Percentiles rank a stretch among this genome's conserved stretches.
phyloP scores from a whole-genome alignment of 2,797 vertebrate genomes.

The Lutjanus campechanus region DNA sequence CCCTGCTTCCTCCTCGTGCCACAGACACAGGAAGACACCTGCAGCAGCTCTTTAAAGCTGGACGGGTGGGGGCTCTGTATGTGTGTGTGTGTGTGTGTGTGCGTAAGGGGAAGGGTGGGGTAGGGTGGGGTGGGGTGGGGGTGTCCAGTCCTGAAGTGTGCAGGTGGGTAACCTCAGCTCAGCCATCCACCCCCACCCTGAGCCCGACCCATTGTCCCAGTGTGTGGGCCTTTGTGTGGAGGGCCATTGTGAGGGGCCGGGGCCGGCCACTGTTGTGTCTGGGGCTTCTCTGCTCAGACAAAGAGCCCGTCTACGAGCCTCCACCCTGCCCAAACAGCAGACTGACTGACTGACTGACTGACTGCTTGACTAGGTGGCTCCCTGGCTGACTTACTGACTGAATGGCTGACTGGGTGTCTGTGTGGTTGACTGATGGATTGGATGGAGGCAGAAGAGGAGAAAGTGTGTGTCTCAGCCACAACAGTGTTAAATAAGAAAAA shows the following conservation, averaged over 20 bases:
- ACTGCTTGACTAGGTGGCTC: constrained; percentile 57
- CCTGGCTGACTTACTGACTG: constrained; percentile 52
- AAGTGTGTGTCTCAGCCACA: constrained; percentile 25
- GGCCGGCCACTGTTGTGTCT: constrained; percentile 86
- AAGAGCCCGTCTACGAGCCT: constrained; percentile 78
- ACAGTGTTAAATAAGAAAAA: background rate
- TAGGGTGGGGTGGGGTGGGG: background rate
- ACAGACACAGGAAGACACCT: constrained; percentile 82
- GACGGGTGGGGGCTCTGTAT: constrained; percentile 16
- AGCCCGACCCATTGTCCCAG: constrained; percentile 80
- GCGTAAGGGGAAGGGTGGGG: background rate
- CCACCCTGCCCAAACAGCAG: constrained; percentile 71
- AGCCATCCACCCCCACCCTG: constrained; percentile 73
- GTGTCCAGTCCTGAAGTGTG: constrained; percentile 78
- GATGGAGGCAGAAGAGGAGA: constrained; percentile 10
- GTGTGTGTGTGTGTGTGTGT: constrained; percentile 21
- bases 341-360: constrained; percentile 63
- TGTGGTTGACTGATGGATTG: constrained; percentile 34
- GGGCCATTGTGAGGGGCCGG: constrained; percentile 79
- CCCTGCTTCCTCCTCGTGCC: constrained; percentile 50
- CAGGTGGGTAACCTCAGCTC: constrained; percentile 83
- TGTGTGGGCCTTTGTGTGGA: constrained; percentile 82
- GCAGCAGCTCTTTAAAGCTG: constrained; percentile 63
- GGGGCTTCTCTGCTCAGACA: constrained; percentile 82
- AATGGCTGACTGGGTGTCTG: constrained; percentile 47